Evolutionary conservation across 2,113 vertebrate genomes (phyloP).

Genomic region (Gobiocypris rarus): DNA sequence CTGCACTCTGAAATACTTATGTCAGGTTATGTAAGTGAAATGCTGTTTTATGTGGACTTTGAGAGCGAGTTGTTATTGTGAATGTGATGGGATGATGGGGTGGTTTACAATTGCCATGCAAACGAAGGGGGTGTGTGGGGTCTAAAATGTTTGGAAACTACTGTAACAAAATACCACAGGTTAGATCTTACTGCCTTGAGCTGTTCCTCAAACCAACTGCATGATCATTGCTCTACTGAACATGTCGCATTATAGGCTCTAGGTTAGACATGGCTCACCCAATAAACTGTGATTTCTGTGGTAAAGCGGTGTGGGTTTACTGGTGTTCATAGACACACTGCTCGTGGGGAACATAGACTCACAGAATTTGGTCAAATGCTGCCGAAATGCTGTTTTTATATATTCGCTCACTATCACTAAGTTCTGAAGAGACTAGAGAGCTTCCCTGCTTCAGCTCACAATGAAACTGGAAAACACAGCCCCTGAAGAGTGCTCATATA

Average conservation of each 20-base stretch:
- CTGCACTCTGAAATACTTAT: not conserved
- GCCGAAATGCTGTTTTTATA: too few species aligned
- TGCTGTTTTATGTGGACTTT: not conserved
- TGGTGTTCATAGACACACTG: not conserved
- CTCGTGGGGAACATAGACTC: not conserved
- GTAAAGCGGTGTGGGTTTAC: not conserved
- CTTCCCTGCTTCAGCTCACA: not conserved
- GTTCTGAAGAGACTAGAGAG: too few species aligned
- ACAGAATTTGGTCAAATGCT: not conserved
- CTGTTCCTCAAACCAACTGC: not conserved
- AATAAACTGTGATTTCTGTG: not conserved
- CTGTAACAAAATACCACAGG: not conserved
- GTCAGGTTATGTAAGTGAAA: not conserved
- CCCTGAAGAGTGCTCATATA: not conserved
- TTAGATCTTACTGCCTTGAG: not conserved
- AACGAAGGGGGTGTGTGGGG: not conserved
- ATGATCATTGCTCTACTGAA: not conserved
- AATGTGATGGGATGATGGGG: too few species aligned
- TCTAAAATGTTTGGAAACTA: not conserved
- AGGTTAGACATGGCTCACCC: too few species aligned
- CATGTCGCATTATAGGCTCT: not conserved
- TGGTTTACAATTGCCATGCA: too few species aligned
- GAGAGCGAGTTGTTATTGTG: not conserved
- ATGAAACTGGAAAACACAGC: not conserved
- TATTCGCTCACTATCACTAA: too few species aligned